Base-by-base conservation (phyloP, 2,113 vertebrate genomes). In the Anolis sagrei region DNA sequence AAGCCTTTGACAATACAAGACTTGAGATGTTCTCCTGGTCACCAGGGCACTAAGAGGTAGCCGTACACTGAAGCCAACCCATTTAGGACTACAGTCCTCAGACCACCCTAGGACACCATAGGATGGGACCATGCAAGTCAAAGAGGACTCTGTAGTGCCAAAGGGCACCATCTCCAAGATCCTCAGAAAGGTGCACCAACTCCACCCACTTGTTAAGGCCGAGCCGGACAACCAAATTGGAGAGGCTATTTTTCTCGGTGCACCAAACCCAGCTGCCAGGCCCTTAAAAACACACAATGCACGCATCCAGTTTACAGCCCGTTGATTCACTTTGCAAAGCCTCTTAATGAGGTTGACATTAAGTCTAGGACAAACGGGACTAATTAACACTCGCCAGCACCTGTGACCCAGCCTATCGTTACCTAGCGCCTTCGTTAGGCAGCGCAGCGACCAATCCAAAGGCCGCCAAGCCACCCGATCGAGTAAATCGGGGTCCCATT, bases 291-390 rank as follows among this genome's bases (percentile, higher is more conserved):
- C 5, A 70, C 79, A 87, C n/a, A 76, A 27, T 27, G 29, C 7
- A 10, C 25, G 3, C 92, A 93, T 92, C 95, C 91, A 94, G 91
- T 94, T 89, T 94, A 85, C 87, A 89, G 90, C 84, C 86, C 69
- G 90, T 87, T 95, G 93, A 95, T 95, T 92, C 95, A 94, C 92
- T 94, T 91, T 76, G 92, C 74, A 84, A 91, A 51, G 90, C 89
- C 84, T 68, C 86, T 93, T 95, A 95, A 95, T 93, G 94, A 95
- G 94, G 90, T 78, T 92, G 93, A 93, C 93, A 93, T 95, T 90
- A 93, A 94, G 93, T 90, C 88, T 84, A 87, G 92, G 94, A 90
- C 93, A 91, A 93, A 93, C 62, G 91, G 93, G 93, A 95, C 93
- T 93, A 93, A 95, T 94, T 88, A 93, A 85, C 83, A 86, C 75